Base-by-base conservation (phyloP, 2,113 vertebrate genomes). In the Aptenodytes forsteri region DNA sequence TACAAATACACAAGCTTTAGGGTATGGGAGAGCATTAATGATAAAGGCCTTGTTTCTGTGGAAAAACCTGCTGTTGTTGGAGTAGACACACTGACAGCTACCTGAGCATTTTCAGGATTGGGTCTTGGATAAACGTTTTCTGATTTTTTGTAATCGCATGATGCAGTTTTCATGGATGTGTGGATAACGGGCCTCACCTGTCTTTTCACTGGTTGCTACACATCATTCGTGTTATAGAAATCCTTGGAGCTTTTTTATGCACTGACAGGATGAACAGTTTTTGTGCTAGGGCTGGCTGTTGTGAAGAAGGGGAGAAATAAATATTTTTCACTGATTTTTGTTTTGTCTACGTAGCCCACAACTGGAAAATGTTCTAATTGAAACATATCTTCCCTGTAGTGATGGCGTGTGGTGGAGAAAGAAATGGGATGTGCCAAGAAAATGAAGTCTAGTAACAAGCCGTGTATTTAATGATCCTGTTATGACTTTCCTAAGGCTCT, bases 371-470 rank as follows among this genome's bases (percentile, higher is more conserved):
- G 4, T 83, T 81, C 21, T 64, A 78, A 64, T 4, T 77, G 71
- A 94, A 91, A 71, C 22, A 12, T 50, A 59, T 27, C 50, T 90
- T 91, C 50, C n/a, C 38, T 81, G 38, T 88, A 83, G 62, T 58
- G 75, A 47, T 84, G 61, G 50, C 0, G 2, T 67, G 17, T 67
- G 77, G 29, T 67, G 40, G 70, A 93, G 49, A 62, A 91, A 58
- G 62, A 73, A 85, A 58, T 3, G 26, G 49, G 13, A 83, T 12
- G 4, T 96, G 70, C 70, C 66, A 50, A 91, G 40, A 91, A 83
- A 83, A 79, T 27, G 36, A 92, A 91, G 36, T 91, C 96, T 85
- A 93, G 34, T 58, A 83, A 70, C 65, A 89, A 94, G 46, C 77
- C 61, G 23, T 93, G 38, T 69, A 87, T 93, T 83, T 96, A 83